A percentile compares a stretch with the other conserved stretches of the same genome.
Evolutionary conservation across 1,140 invertebrate species (phyloP).

Genomic region (Tigriopus japonicus): DNA sequence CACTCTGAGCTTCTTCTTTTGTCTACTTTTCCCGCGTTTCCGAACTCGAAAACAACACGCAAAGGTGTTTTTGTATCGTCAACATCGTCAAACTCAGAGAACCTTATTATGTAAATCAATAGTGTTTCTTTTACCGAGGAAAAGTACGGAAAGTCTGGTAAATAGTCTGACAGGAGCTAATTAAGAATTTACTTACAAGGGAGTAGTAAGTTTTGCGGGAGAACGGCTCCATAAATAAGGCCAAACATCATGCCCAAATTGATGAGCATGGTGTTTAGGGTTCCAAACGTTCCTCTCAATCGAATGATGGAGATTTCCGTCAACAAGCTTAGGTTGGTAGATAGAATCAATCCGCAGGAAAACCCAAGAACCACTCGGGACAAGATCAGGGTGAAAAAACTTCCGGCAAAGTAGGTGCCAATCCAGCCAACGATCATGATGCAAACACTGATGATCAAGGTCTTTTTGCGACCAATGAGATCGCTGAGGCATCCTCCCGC

Average conservation of each 20-base stretch:
- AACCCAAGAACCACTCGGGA: not conserved
- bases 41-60: slow-evolving; percentile 33
- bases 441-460: not conserved
- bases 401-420: not conserved
- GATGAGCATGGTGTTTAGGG: no score
- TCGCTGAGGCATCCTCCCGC: not conserved
- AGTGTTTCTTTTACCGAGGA: no score
- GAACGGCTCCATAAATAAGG: no score
- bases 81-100: no score
- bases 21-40: no score
- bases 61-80: not conserved
- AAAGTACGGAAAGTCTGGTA: no score
- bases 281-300: not conserved
- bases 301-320: not conserved
- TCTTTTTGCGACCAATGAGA: not conserved
- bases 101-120: no score
- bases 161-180: no score
- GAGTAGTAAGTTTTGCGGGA: no score
- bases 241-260: no score
- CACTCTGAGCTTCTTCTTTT: no score
- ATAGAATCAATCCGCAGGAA: not conserved
- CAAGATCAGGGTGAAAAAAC: not conserved
- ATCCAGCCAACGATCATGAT: not conserved
- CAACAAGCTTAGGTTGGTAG: not conserved
- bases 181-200: no score